Evolutionary conservation across 2,888 invertebrate genomes (phyloP).

Genomic region (Teleiodes luculella): DNA sequence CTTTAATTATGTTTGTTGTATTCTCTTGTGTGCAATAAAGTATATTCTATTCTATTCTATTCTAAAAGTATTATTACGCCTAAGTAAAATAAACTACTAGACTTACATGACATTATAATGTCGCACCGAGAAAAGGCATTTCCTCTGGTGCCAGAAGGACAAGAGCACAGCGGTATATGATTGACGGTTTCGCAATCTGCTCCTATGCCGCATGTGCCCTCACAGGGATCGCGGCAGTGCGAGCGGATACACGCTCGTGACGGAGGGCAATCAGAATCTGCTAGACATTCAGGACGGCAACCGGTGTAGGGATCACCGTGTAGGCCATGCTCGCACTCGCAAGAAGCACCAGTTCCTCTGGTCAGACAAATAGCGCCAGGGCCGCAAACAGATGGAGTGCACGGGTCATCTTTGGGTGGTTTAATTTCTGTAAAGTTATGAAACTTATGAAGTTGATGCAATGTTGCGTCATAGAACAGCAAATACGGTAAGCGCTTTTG

Average conservation of each 20-base stretch:
- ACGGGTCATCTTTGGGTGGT: constrained; percentile 81
- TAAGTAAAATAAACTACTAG: background rate
- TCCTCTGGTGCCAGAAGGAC: constrained; percentile 82
- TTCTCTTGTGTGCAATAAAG: too few relatives aligned
- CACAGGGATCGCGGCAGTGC: constrained; percentile 90
- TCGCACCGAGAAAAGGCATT: constrained; percentile 84
- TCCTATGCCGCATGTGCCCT: constrained; percentile 89
- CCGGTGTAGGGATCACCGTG: constrained; percentile 87
- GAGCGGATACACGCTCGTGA: constrained; percentile 89
- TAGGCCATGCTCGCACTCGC: constrained; percentile 85
- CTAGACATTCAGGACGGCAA: constrained; percentile 90
- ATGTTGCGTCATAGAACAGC: constrained; percentile 29
- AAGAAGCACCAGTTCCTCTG: constrained; percentile 83
- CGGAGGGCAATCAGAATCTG: constrained; percentile 92
- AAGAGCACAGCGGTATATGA: constrained; percentile 85
- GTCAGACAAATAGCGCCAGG: constrained; percentile 89
- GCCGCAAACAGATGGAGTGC: constrained; percentile 90
- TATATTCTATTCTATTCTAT: too few relatives aligned
- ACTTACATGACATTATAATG: constrained; percentile 51
- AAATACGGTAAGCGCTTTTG: constrained; percentile 50
- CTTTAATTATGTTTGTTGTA: too few relatives aligned
- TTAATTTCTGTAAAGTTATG: constrained; percentile 24
- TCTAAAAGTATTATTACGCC: background rate
- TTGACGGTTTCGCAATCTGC: constrained; percentile 87
- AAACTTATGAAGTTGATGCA: background rate